Conservation (phyloP, 2,797 vertebrate species). For the Falco novaeseelandiae region DNA sequence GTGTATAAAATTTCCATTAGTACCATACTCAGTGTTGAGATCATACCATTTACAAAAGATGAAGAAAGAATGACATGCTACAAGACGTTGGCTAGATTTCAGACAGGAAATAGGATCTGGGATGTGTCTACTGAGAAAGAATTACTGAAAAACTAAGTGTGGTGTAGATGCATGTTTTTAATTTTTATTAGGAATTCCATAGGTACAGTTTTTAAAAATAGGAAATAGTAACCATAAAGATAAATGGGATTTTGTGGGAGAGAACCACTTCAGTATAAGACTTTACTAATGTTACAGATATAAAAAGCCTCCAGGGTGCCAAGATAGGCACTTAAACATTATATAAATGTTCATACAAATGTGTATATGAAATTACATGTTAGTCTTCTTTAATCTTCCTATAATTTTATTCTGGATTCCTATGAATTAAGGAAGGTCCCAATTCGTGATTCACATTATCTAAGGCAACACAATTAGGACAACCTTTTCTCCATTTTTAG, state of each 20-base stretch:
- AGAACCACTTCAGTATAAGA: background rate
- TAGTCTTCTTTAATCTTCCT: background rate
- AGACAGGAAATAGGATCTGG: background rate
- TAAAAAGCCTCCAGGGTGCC: background rate
- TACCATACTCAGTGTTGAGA: background rate
- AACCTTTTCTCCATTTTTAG: background rate
- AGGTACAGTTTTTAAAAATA: background rate
- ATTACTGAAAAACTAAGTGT: background rate
- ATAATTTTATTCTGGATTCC: background rate
- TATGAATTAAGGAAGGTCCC: background rate
- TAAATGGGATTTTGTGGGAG: background rate
- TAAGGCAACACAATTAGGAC: background rate
- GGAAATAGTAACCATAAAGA: background rate
- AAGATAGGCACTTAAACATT: background rate
- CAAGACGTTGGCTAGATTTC: background rate
- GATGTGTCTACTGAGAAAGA: background rate
- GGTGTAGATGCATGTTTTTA: background rate
- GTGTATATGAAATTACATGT: background rate
- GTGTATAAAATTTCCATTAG: background rate
- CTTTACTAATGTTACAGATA: background rate
- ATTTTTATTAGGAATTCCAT: background rate
- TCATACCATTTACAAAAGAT: background rate
- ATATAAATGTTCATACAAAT: background rate
- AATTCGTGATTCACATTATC: background rate
- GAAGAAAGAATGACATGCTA: background rate